These are phyloP conservation scores for Petrocephalus zakoni DNA, from an alignment of 2,113 vertebrate species.

Conservation along the genomic window DNA sequence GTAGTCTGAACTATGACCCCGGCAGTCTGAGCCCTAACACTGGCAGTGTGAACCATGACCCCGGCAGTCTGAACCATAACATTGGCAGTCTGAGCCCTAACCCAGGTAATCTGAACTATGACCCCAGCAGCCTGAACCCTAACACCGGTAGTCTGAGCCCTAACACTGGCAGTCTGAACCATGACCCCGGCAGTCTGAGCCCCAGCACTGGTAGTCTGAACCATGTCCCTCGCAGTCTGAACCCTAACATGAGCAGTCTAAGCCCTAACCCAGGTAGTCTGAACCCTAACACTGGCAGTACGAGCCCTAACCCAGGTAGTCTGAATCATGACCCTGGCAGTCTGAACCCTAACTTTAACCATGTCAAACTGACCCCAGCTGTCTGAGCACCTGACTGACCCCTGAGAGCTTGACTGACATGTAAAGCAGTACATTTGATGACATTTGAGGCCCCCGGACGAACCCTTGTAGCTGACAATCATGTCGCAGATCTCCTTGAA, in stretches of 20 bases:
- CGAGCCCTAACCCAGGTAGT: not conserved
- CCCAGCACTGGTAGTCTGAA: not conserved
- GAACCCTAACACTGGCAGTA: not conserved
- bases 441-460: conserved; percentile 10
- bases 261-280: not conserved
- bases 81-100: too few species aligned
- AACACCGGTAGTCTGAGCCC: not conserved
- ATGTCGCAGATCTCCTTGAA: conserved; percentile 98
- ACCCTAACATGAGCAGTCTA: not conserved
- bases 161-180: not conserved
- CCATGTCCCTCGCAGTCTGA: not conserved
- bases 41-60: too few species aligned
- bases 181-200: not conserved
- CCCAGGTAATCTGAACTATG: too few species aligned
- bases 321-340: too few species aligned
- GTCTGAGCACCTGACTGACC: not conserved
- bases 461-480: conserved; percentile 93
- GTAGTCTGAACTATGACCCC: too few species aligned
- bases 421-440: not conserved
- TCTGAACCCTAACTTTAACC: not conserved
- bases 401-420: not conserved
- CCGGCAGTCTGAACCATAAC: too few species aligned
- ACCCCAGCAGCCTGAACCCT: too few species aligned
- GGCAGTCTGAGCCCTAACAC: too few species aligned
- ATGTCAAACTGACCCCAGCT: not conserved